Percentiles rank a stretch among this genome's conserved stretches.
These are phyloP conservation scores for Pteromalus puparum DNA, from an alignment of 1,140 invertebrate species.

Conservation along the genomic window DNA sequence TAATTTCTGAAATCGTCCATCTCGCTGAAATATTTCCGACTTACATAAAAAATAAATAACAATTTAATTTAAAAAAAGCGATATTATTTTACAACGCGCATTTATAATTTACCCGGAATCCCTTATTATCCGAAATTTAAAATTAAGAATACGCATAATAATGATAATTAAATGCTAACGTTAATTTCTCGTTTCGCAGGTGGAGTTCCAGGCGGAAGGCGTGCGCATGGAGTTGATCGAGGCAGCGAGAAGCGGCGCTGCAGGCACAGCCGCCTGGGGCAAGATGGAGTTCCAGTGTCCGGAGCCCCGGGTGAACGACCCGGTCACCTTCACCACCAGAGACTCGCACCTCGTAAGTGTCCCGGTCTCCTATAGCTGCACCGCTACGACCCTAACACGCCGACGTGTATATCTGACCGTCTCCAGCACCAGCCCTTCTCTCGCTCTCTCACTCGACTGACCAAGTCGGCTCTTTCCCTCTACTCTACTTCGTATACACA, in stretches of 20 bases:
- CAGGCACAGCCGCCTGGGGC: slow-evolving; percentile 91
- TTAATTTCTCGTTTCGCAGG: slow-evolving; percentile 76
- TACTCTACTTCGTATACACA: background rate
- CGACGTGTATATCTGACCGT: background rate
- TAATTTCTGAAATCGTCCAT: too few species aligned
- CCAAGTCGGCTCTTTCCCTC: background rate
- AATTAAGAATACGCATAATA: too few species aligned
- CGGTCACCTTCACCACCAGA: slow-evolving; percentile 92
- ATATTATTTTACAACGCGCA: too few species aligned
- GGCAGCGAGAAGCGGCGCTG: slow-evolving; percentile 88
- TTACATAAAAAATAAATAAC: too few species aligned
- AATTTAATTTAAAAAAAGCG: too few species aligned
- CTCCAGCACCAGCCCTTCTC: background rate
- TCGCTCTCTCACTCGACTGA: background rate
- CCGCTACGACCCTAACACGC: background rate
- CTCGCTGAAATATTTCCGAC: too few species aligned
- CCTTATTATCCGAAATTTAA: slow-evolving; percentile 23
- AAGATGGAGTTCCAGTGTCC: slow-evolving; percentile 92
- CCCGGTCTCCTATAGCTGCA: background rate
- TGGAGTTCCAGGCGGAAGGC: slow-evolving; percentile 93
- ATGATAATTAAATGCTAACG: too few species aligned
- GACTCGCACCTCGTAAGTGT: slow-evolving; percentile 90
- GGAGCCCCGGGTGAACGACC: slow-evolving; percentile 89
- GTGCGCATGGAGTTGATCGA: slow-evolving; percentile 92
- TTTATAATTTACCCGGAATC: background rate